Evolutionary conservation across 2,113 vertebrate genomes (phyloP).

Genomic region (Serilophus lunatus): DNA sequence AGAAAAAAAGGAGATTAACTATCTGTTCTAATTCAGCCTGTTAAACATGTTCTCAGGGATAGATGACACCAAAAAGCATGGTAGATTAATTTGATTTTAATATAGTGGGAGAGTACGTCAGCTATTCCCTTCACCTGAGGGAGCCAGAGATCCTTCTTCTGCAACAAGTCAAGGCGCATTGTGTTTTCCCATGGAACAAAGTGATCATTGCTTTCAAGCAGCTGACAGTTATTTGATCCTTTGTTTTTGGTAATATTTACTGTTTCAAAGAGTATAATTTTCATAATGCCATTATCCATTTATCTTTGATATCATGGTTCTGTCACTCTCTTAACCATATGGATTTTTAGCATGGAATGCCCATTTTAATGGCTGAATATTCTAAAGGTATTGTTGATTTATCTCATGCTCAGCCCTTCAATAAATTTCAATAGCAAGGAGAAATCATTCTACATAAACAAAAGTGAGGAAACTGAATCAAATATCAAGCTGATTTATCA

Average conservation of each 20-base stretch:
- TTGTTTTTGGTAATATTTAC: neutral
- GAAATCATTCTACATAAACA: neutral
- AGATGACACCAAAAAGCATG: neutral
- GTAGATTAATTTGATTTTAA: neutral
- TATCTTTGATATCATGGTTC: neutral
- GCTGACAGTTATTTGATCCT: neutral
- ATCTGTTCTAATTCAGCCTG: neutral
- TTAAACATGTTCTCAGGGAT: neutral
- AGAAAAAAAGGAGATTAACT: neutral
- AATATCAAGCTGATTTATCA: neutral
- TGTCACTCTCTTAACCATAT: neutral
- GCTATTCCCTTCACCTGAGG: constrained; percentile 26
- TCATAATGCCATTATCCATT: neutral
- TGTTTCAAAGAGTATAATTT: neutral
- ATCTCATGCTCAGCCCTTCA: neutral
- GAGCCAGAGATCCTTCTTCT: constrained; percentile 41
- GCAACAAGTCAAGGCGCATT: neutral
- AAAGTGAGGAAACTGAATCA: neutral
- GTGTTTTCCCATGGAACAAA: neutral
- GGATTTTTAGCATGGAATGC: neutral
- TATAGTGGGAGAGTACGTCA: neutral
- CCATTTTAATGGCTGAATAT: neutral
- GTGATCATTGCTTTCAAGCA: neutral
- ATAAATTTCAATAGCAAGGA: neutral
- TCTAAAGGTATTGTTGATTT: neutral